Evolutionary conservation across 2,888 invertebrate genomes (phyloP), one percentile per base, ranked within the genome.

Genomic region (Drosophila subquinaria): DNA sequence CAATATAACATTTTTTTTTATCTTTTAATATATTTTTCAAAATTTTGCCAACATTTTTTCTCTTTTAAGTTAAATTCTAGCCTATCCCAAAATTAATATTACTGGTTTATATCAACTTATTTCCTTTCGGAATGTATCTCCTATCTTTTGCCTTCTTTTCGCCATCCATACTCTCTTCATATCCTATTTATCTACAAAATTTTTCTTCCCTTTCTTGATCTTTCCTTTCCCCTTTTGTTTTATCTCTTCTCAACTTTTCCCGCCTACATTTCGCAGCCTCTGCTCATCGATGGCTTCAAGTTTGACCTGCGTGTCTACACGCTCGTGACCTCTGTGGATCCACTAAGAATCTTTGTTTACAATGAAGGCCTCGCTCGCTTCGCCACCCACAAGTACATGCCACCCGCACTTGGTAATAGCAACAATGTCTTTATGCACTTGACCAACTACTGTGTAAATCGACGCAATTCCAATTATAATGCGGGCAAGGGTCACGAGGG

Each of bases 391-490:
- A 95, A 96, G 78, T 98, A 98, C 91, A 95, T 95, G 64, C 96
- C 97, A 82, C 98, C 98, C 0, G 96, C 95, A 33, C 94, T 95
- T 36, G 95, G 95, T 75, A 98, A 98, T 89, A 95, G 96, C 13
- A 95, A 95, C 2, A 97, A 98, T 91, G 95, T 97, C 27, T 98
- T 96, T 91, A 98, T 98, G 98, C 98, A 98, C 91, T 93, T 98
- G 67, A 98, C 98, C 8, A 98, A 98, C 93, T 98, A 98, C 91
- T 97, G 98, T 0, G 95, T 98, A 11, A 98, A 98, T 92, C 98
- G 97, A 91, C 96, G 97, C 91, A 97, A 97, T 90, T 94, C 96
- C n/a, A 96, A 96, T 69, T 98, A 97, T 90, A 95, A 97, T 38
- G 94, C 95, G 69, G 97, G 98, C 91, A 84, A 83, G 38, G 77